Evolutionary conservation across 2,888 invertebrate species (phyloP).

Genomic region (Hydrotaea diabolus): DNA sequence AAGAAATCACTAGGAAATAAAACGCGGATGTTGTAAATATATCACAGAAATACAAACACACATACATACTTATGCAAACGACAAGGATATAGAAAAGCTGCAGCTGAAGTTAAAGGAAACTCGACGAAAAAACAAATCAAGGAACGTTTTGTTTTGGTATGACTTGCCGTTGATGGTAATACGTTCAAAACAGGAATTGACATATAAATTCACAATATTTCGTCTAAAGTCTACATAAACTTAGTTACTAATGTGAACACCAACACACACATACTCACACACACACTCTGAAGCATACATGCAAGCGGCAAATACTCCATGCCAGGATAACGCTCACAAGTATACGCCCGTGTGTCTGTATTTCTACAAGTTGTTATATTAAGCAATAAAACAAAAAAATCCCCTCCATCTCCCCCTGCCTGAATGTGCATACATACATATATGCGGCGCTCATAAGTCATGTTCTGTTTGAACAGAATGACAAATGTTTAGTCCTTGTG

Average conservation of each 20-base stretch:
- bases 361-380: conserved; percentile 16
- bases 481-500: conserved; percentile 37
- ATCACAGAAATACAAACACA: not conserved
- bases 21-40: conserved; percentile 58
- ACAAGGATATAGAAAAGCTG: not conserved
- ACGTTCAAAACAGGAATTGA: conserved; percentile 14
- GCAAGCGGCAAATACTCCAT: too few species aligned
- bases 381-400: conserved; percentile 25
- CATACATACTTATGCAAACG: not conserved
- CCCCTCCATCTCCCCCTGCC: not conserved
- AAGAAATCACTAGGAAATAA: conserved; percentile 28
- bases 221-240: conserved; percentile 1
- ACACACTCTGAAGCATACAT: not conserved
- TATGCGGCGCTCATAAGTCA: not conserved
- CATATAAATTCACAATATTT: conserved; percentile 9
- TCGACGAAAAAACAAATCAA: not conserved
- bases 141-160: not conserved
- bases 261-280: not conserved
- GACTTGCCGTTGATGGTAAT: not conserved
- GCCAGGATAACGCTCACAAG: not conserved
- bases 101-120: too few species aligned
- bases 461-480: conserved; percentile 18
- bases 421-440: too few species aligned
- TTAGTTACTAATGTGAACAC: conserved; percentile 7
- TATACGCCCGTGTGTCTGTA: not conserved